Base-by-base conservation (phyloP, 2,888 invertebrate genomes). In the Lysandra bellargus region DNA sequence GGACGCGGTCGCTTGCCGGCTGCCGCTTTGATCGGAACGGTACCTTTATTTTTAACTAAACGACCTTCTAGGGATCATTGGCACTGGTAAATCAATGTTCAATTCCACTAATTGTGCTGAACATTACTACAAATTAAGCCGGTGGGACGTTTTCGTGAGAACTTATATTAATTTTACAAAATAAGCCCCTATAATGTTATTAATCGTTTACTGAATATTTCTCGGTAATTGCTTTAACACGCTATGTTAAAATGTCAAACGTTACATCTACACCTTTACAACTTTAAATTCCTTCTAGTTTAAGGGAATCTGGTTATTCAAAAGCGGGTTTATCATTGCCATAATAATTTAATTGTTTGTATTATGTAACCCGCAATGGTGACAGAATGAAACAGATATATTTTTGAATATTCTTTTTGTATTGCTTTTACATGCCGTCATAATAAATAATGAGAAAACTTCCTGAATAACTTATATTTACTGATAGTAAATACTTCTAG, bases 91-190 rank as follows among this genome's bases (percentile, higher is more conserved):
- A 57, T 57, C 14, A 17, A 57, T 69, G 33, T 14, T 33, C 33
- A 69, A 69, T 37, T 33, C 33, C 33, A 33, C 23, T 14, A 33
- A 69, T 33, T 69, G 14, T 69, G 33, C 5, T 37, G 0, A 33
- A 69, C 14, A 69, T 69, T 33, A 3, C 64, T 33, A 33, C 30
- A 64, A 64, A 64, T 69, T 69, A 69, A 69, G 33, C 17, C 33
- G 5, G 69, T 14, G 5, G 33, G 33, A 69, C 69, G 12, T 69
- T 69, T 14, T 69, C 69, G 69, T 69, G 33, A 69, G 69, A 14
- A 69, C 33, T 69, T 69, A 69, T 69, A 69, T 69, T 69, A 69
- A 14, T 69, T 69, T 37, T 1, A 69, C 69, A 69, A 69, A 69
- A 37, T 69, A 69, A 69, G 69, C 69, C 69, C 17, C 33, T 37